A percentile compares a stretch with the other conserved stretches of the same genome.
Conservation (phyloP, 2,797 vertebrate genomes). For the Pachyuromys duprasi region DNA sequence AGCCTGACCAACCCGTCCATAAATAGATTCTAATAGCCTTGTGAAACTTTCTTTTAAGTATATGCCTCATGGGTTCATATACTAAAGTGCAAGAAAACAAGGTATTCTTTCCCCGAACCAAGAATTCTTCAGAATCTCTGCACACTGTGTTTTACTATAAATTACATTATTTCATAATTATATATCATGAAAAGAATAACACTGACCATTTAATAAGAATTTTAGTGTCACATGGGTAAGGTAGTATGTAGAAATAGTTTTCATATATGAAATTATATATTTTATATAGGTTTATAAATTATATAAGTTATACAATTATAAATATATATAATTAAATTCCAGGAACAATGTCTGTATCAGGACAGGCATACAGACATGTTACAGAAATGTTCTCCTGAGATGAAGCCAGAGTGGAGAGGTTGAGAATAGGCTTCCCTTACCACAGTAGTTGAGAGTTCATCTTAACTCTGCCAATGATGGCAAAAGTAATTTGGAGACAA, state of each 20-base stretch:
- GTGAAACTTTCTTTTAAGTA: neutral
- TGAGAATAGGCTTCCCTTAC: neutral
- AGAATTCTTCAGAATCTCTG: too few species aligned
- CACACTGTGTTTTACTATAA: too few species aligned
- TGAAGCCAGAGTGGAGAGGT: rapidly evolving
- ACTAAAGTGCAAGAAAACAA: neutral
- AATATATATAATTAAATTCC: neutral
- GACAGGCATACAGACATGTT: neutral
- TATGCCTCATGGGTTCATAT: neutral
- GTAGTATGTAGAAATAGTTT: too few species aligned
- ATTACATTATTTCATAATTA: too few species aligned
- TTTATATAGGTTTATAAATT: too few species aligned
- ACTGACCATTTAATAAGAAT: too few species aligned
- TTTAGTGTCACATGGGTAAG: too few species aligned
- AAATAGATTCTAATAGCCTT: neutral
- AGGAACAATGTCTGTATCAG: neutral
- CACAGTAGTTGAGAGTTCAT: neutral
- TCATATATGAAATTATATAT: too few species aligned
- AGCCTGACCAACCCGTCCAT: neutral
- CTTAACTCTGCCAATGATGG: neutral
- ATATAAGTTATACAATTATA: too few species aligned
- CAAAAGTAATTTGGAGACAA: neutral
- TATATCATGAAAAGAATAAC: too few species aligned
- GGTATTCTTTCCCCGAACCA: too few species aligned
- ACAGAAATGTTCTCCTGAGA: neutral